Conservation (phyloP, 2,797 vertebrate genomes). For the Coracias cyanogaster region DNA sequence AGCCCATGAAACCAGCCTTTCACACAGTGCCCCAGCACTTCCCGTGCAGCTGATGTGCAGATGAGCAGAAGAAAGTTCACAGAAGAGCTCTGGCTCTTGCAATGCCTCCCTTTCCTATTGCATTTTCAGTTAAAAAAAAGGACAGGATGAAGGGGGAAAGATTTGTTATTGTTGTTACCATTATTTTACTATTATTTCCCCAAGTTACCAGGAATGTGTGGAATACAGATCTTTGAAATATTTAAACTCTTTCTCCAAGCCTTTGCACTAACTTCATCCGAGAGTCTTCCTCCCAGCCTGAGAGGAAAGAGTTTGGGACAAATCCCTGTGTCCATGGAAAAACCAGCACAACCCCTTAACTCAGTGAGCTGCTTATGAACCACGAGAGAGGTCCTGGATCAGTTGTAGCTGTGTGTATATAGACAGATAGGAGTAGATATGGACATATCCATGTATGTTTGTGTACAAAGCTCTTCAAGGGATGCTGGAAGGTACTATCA, state of each 20-base stretch:
- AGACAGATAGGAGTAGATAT: background rate
- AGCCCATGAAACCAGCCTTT: background rate
- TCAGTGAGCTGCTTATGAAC: background rate
- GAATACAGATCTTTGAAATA: background rate
- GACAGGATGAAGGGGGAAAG: background rate
- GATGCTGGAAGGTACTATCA: background rate
- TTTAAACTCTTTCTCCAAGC: background rate
- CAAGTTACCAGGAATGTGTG: background rate
- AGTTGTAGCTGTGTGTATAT: background rate
- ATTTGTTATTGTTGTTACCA: background rate
- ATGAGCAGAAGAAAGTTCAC: background rate
- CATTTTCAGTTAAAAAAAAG: background rate
- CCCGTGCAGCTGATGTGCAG: background rate
- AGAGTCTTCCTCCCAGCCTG: background rate
- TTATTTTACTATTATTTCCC: background rate
- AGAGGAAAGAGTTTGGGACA: background rate
- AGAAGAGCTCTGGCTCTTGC: background rate
- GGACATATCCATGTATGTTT: background rate
- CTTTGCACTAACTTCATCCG: background rate
- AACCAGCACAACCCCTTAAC: background rate
- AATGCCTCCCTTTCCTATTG: background rate
- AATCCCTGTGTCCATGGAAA: background rate
- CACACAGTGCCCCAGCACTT: background rate
- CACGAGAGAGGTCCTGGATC: background rate
- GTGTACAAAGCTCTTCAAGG: background rate